Evolutionary conservation across 2,888 invertebrate genomes (phyloP).

Genomic region (Sthenelais limicola): DNA sequence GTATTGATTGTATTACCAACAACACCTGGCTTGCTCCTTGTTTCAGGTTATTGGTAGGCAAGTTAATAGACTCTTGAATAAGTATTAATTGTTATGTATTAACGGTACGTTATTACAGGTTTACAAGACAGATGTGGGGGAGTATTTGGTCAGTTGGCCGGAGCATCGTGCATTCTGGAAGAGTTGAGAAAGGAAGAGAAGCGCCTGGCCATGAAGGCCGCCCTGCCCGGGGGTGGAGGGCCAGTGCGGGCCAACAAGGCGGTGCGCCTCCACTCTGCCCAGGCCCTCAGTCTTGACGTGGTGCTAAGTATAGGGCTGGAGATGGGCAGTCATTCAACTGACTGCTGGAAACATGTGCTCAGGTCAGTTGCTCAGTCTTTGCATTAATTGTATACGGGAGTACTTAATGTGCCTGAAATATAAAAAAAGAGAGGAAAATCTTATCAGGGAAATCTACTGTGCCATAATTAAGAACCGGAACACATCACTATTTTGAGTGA

Average conservation of each 20-base stretch:
- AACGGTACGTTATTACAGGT: constrained; percentile 72
- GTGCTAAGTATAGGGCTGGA: constrained; percentile 90
- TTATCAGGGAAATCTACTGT: too few relatives aligned
- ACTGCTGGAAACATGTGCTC: constrained; percentile 97
- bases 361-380: constrained; percentile 72
- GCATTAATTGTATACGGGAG: background rate
- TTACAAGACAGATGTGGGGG: constrained; percentile 92
- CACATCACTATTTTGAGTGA: too few relatives aligned
- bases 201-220: constrained; percentile 12
- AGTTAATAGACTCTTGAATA: too few relatives aligned
- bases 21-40: too few relatives aligned
- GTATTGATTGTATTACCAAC: too few relatives aligned
- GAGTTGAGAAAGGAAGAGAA: constrained; percentile 47
- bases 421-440: too few relatives aligned
- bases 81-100: background rate
- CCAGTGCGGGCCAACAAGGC: constrained; percentile 59
- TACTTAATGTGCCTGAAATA: too few relatives aligned
- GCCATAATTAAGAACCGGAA: too few relatives aligned
- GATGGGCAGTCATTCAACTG: constrained; percentile 91
- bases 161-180: constrained; percentile 81
- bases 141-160: constrained; percentile 87
- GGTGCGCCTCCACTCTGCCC: constrained; percentile 83
- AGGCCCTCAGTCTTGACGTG: constrained; percentile 93
- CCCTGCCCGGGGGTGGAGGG: background rate
- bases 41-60: too few relatives aligned